phyloP scores from a whole-genome alignment of 2,797 vertebrate genomes.

The Cynodonichthys magdalenae region DNA sequence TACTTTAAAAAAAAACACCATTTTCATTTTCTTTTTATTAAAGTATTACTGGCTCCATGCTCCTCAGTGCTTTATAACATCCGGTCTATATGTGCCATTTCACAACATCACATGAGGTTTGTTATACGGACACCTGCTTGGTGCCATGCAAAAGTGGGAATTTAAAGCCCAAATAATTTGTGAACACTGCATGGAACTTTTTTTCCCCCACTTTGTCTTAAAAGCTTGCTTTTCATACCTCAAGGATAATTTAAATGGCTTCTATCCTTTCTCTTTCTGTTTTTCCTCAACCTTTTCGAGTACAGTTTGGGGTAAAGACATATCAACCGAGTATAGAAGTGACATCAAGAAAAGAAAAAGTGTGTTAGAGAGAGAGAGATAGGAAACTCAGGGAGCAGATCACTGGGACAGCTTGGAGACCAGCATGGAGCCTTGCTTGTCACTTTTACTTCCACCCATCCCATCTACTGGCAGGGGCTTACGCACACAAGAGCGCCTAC shows the following conservation, averaged over 20 bases:
- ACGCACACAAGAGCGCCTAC: constrained; percentile 56
- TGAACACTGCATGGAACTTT: constrained; percentile 22
- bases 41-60: constrained; percentile 2
- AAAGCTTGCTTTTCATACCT: constrained; percentile 22
- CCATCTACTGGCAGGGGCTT: constrained; percentile 55
- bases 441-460: constrained; percentile 70
- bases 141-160: constrained; percentile 27
- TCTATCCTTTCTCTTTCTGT: constrained; percentile 25
- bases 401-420: constrained; percentile 82
- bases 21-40: not conserved
- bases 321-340: not conserved
- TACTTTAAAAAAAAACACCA: not conserved
- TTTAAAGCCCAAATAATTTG: constrained; percentile 37
- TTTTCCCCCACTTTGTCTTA: constrained; percentile 2
- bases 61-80: constrained; percentile 19
- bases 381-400: constrained; percentile 49
- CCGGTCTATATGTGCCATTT: constrained; percentile 47
- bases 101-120: constrained; percentile 41
- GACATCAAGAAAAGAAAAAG: constrained; percentile 11
- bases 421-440: constrained; percentile 77
- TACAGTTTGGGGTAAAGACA: constrained; percentile 34
- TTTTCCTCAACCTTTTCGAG: constrained; percentile 15
- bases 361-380: constrained; percentile 10
- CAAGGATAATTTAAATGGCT: constrained; percentile 29
- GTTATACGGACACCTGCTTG: constrained; percentile 29